These are phyloP conservation scores for Calameuta filiformis DNA, from an alignment of 2,888 invertebrate species.

Conservation along the genomic window DNA sequence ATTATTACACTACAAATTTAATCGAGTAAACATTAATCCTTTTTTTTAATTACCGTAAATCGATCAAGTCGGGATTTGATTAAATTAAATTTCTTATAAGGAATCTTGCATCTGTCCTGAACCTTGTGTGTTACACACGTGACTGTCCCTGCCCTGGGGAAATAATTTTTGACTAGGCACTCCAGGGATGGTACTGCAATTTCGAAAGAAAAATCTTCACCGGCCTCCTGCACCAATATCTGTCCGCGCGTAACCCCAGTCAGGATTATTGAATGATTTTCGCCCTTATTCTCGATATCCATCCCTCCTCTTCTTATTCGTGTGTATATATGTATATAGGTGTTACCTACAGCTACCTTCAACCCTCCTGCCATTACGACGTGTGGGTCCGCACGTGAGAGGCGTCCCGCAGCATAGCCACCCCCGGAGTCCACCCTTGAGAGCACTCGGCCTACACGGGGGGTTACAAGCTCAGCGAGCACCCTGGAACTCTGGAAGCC, in stretches of 20 bases:
- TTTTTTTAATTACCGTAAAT: not conserved
- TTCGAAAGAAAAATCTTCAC: constrained; percentile 23
- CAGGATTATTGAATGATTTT: constrained; percentile 22
- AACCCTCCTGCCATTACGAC: not conserved
- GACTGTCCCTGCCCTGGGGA: not conserved
- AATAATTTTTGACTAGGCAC: not conserved
- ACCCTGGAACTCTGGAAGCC: constrained; percentile 30
- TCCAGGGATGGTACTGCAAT: constrained; percentile 25
- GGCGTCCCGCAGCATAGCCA: not conserved
- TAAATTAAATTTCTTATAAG: not conserved
- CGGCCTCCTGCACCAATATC: constrained; percentile 7
- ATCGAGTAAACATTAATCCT: not conserved
- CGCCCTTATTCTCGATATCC: constrained; percentile 11
- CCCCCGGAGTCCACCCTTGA: not conserved
- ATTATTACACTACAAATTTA: not conserved
- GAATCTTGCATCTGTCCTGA: not conserved
- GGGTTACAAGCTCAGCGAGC: constrained; percentile 1
- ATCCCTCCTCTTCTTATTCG: not conserved
- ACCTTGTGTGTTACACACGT: not conserved
- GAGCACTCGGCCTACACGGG: constrained; percentile 2
- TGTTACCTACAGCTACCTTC: not conserved
- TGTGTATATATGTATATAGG: not conserved
- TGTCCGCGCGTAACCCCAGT: constrained; percentile 5
- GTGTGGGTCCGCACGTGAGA: not conserved
- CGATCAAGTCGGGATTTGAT: not conserved